Conservation (phyloP, 2,113 vertebrate species). For the Coracopsis vasa region DNA sequence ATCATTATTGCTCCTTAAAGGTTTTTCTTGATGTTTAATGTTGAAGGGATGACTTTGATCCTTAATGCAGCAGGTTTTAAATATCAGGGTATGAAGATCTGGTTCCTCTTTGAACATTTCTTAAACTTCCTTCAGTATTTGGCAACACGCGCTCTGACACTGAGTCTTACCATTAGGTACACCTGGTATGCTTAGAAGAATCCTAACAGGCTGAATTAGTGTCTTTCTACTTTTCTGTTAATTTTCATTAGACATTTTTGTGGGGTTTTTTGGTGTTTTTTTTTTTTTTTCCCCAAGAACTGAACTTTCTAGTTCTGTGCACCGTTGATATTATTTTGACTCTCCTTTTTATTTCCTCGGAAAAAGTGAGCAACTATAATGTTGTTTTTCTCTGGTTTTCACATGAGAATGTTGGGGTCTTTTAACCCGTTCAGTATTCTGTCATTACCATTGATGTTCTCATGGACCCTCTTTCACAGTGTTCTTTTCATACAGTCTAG, state of each 20-base stretch:
- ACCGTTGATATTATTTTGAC: not conserved
- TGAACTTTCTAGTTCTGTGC: not conserved
- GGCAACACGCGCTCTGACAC: fast-evolving
- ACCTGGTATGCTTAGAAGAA: not conserved
- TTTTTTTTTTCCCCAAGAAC: not conserved
- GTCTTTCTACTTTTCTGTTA: not conserved
- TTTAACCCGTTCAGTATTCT: not conserved
- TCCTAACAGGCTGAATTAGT: not conserved
- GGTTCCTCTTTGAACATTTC: not conserved
- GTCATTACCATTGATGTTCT: not conserved
- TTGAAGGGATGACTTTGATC: not conserved
- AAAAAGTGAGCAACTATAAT: not conserved
- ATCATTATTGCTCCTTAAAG: not conserved
- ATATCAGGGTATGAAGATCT: not conserved
- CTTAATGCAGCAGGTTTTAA: not conserved
- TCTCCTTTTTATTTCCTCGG: not conserved
- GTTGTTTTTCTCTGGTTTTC: not conserved
- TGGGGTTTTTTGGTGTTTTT: too few species aligned
- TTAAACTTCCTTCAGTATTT: not conserved
- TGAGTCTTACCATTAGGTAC: fast-evolving
- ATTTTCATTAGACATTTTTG: not conserved
- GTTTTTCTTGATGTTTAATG: not conserved
- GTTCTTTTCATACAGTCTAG: not conserved
- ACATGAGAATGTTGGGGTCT: not conserved
- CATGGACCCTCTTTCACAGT: not conserved